Base-by-base conservation (phyloP, 64 coral and sea anemone species). In the Cladopsammia gracilis region DNA sequence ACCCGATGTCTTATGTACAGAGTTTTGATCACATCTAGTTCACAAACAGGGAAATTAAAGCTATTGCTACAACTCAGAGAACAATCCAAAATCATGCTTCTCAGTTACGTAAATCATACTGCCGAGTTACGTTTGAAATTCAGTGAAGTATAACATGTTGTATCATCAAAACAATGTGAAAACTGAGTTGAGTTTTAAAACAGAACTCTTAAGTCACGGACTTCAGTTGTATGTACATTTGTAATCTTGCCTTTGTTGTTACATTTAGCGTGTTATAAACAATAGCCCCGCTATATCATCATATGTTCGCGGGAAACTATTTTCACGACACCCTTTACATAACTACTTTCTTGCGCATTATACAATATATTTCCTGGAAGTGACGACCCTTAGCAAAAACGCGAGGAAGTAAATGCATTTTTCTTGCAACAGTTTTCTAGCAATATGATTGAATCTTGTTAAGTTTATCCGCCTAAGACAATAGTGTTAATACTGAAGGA, bases 391-490 rank as follows among this genome's bases (percentile, higher is more conserved):
- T 62, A 62, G 18, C 60, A 62, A 62, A 62, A 12, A 4, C 14
- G 16, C 14, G 60, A 12, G 0, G 60, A 62, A 19, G 60, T 12
- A 62, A 19, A 44, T 3, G 13, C 48, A 19, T 49, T 49, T 14
- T 49, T 75, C 16, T 15, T 84, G 9, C 34, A 45, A 19, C 23
- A 54, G 52, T 83, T 66, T 12, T 65, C 45, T 65, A 44, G 4
- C 22, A 24, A 46, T 45, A 3, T 50, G 62, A 67, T 15, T 47
- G 19, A 62, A 50, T 67, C 51, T 79, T 58, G 23, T 79, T 58
- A 7, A 62, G 43, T 5, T 46, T 46, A 66, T 49, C 77, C 53
- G 77, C 77, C 61, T 80, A 60, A 11, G 67, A 84, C 80, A 84
- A 84, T 67, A 62, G 80, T 22, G 42, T 45, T 26, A 49, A 44